phyloP scores from a whole-genome alignment of 2,888 invertebrate genomes.

The Odontomyia ornata region DNA sequence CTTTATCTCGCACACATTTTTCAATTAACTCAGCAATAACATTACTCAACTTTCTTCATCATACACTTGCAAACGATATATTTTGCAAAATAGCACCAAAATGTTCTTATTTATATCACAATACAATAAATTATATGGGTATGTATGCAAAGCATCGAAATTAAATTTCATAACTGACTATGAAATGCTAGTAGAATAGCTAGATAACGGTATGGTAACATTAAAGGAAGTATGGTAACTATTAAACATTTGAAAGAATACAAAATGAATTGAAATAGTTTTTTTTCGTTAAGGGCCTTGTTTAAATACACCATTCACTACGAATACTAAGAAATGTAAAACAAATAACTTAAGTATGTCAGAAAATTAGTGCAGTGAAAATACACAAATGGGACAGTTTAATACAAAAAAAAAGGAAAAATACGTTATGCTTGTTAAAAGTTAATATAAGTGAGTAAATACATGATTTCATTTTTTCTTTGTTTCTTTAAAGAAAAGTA shows the following conservation, averaged over 20 bases:
- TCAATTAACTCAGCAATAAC: too few species aligned
- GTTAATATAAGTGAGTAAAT: not conserved
- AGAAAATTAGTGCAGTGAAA: not conserved
- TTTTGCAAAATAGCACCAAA: not conserved
- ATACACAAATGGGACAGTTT: not conserved
- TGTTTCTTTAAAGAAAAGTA: not conserved
- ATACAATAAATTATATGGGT: constrained; percentile 7
- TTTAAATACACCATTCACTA: not conserved
- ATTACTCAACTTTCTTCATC: not conserved
- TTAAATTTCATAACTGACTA: not conserved
- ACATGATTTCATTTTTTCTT: not conserved
- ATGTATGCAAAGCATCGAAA: constrained; percentile 9
- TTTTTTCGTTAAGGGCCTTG: not conserved
- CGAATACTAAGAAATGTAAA: not conserved
- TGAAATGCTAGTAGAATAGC: not conserved
- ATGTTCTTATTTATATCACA: not conserved
- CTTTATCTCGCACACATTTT: not conserved
- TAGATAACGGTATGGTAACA: constrained; percentile 7
- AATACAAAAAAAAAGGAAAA: not conserved
- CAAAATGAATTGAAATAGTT: not conserved
- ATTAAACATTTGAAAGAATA: not conserved
- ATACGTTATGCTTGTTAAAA: constrained; percentile 20
- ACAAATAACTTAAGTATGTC: not conserved
- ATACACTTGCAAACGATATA: not conserved
- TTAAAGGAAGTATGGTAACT: not conserved